Evolutionary conservation across 2,888 invertebrate species (phyloP).

Genomic region (Cheilosia scutellata): DNA sequence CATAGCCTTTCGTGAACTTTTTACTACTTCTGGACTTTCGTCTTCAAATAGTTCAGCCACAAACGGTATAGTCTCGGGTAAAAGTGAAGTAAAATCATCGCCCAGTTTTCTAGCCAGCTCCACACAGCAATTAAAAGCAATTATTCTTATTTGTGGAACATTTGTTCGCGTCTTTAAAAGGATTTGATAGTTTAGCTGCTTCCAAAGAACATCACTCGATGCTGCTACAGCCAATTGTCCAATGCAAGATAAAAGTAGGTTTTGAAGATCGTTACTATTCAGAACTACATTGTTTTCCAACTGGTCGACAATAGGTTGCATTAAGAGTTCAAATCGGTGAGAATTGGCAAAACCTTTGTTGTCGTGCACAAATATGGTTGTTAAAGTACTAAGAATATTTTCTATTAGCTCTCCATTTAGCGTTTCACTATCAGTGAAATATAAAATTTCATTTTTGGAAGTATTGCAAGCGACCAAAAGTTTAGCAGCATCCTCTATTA

Average conservation of each 20-base stretch:
- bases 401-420: constrained; percentile 84
- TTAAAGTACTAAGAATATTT: constrained; percentile 90
- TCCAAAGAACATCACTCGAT: constrained; percentile 94
- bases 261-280: constrained; percentile 85
- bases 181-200: constrained; percentile 95
- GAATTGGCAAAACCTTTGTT: constrained; percentile 93
- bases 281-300: constrained; percentile 89
- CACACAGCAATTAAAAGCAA: constrained; percentile 89
- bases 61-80: constrained; percentile 97
- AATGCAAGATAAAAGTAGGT: constrained; percentile 90
- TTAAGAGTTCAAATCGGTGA: constrained; percentile 92
- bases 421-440: constrained; percentile 85
- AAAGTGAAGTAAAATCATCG: constrained; percentile 93
- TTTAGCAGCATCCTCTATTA: constrained; percentile 91
- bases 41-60: constrained; percentile 96
- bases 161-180: constrained; percentile 93
- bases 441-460: constrained; percentile 84
- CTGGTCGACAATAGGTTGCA: constrained; percentile 95
- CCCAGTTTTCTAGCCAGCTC: constrained; percentile 93
- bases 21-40: constrained; percentile 92
- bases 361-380: constrained; percentile 92
- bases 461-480: constrained; percentile 89
- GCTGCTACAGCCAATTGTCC: constrained; percentile 92
- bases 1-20: constrained; percentile 91
- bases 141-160: constrained; percentile 89